phyloP scores from a whole-genome alignment of 2,888 invertebrate genomes.

The Tribolium freemani region DNA sequence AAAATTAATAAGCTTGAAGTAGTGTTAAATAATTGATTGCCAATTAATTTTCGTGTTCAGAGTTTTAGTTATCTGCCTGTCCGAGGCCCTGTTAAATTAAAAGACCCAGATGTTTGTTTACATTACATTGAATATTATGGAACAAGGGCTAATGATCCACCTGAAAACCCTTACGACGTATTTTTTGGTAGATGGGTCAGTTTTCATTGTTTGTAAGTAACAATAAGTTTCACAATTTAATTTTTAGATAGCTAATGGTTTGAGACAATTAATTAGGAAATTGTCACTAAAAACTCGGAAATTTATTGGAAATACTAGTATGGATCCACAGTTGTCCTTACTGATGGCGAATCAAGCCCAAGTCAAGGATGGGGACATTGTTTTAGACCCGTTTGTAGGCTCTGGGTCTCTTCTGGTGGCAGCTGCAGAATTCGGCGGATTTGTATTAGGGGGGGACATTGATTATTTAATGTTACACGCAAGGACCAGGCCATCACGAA shows the following conservation, averaged over 20 bases:
- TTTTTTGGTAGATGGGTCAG: conserved; percentile 90
- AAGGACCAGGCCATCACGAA: conserved; percentile 83
- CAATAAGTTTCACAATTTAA: conserved; percentile 25
- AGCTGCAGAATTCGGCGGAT: conserved; percentile 90
- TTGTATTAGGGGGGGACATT: conserved; percentile 92
- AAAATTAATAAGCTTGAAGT: conserved; percentile 92
- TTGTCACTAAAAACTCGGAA: conserved; percentile 90
- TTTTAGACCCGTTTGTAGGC: conserved; percentile 95
- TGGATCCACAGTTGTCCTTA: conserved; percentile 95
- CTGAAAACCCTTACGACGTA: conserved; percentile 80
- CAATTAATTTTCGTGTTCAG: conserved; percentile 67
- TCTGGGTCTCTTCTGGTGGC: conserved; percentile 88
- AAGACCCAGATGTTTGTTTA: conserved; percentile 83
- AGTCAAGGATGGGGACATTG: conserved; percentile 78
- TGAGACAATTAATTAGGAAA: conserved; percentile 83
- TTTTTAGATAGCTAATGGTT: conserved; percentile 84
- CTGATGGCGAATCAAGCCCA: conserved; percentile 96
- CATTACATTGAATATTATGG: conserved; percentile 93
- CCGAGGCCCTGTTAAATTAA: conserved; percentile 85
- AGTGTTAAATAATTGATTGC: conserved; percentile 31
- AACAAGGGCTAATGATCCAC: conserved; percentile 80
- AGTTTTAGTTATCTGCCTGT: conserved; percentile 82
- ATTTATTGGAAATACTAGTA: conserved; percentile 98
- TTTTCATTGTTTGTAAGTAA: conserved; percentile 13
- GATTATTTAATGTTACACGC: conserved; percentile 96